phyloP scores from a whole-genome alignment of 2,113 vertebrate species.

The Phrynosoma blainvillii region DNA sequence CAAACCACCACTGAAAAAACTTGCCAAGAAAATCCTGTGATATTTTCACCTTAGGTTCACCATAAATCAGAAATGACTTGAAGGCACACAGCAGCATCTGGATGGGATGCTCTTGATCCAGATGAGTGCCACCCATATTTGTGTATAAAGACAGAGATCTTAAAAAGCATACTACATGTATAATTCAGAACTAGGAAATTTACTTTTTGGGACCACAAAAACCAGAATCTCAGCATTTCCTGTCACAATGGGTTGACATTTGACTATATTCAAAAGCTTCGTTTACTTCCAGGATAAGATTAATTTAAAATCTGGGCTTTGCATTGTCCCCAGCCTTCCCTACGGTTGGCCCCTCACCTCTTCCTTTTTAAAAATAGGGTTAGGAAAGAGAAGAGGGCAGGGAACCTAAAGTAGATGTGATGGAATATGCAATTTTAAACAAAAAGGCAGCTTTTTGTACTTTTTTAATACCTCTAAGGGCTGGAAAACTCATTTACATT shows the following conservation, averaged over 20 bases:
- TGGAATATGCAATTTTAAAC: background rate
- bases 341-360: too few species aligned
- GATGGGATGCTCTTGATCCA: background rate
- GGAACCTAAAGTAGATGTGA: background rate
- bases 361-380: background rate
- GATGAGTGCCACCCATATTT: too few species aligned
- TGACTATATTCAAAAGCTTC: background rate
- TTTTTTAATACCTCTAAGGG: background rate
- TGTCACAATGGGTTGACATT: background rate
- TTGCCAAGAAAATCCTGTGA: too few species aligned
- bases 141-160: too few species aligned
- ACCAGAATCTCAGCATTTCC: background rate
- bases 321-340: background rate
- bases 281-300: too few species aligned
- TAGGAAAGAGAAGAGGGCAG: background rate
- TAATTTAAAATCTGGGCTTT: background rate
- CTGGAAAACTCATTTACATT: slow-evolving; percentile 25
- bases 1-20: too few species aligned
- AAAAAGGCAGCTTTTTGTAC: background rate
- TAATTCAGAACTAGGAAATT: too few species aligned
- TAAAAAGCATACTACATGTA: too few species aligned
- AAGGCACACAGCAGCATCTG: background rate
- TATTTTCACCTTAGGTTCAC: too few species aligned
- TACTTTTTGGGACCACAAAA: too few species aligned
- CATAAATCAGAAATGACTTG: too few species aligned